Evolutionary conservation across 1,140 invertebrate genomes (phyloP), one percentile per base, ranked within the genome.

Genomic region (Bombus waltoni): DNA sequence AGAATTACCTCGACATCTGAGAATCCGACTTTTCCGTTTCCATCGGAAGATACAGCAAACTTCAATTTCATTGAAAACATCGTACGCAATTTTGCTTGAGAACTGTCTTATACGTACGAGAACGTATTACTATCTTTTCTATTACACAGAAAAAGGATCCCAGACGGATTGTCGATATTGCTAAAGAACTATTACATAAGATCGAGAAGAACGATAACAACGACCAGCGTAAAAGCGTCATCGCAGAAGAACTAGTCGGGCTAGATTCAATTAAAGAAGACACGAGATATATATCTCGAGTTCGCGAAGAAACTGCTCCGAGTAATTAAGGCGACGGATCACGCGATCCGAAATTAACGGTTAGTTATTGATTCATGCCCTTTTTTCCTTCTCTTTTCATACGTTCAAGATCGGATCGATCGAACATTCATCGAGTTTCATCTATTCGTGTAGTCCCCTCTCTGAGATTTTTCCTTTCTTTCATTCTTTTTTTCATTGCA

Each of bases 261-360:
- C 42, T 53, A 70, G 81, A 77, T 83, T 77, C 74, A 83, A 83
- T 83, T 77, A 70, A 77, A 83, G 73, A 77, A 77, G 73, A 83
- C 62, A 70, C 73, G 81, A 38, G 42, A 73, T 57, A 82, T 70
- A 65, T 68, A 73, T 59, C 68, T 57, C 22, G 73, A 3, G 62
- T 57, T 47, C 10, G 65, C 42, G 73, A 35, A 83, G 73, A 59
- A 40, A 8, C 57, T 62, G 68, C 18, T 22, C 2, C 15, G 10
- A 65, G 22, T 77, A 83, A 83, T 83, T 83, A 83, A 83, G 62
- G 44, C 44, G 81, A 47, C 44, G 42, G 74, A 83, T 83, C 81
- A 83, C 81, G 81, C 81, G 81, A 83, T 83, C 73, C 35, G 8
- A 62, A 57, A 77, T 83, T 77, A 68, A 83, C 73, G 32, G 73